Percentiles rank a stretch among this genome's conserved stretches.
These are phyloP conservation scores for Anhinga anhinga DNA, from an alignment of 2,113 vertebrate genomes.

Conservation along the genomic window DNA sequence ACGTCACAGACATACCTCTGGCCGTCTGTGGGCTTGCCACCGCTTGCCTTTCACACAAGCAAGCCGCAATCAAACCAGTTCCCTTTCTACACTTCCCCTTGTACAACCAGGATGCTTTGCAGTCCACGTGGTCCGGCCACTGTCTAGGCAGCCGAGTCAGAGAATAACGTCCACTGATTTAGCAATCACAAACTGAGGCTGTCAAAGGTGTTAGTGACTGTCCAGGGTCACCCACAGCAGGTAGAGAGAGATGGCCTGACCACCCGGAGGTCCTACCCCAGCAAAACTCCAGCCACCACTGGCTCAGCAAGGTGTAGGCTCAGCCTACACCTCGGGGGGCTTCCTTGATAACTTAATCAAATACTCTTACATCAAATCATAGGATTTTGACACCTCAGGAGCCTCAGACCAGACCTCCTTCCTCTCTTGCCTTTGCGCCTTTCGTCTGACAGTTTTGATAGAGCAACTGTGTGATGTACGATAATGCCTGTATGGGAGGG, in stretches of 20 bases:
- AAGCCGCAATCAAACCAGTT: background rate
- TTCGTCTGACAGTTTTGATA: background rate
- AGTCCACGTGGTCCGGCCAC: background rate
- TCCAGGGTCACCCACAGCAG: background rate
- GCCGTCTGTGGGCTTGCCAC: background rate
- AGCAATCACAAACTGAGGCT: background rate
- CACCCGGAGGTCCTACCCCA: background rate
- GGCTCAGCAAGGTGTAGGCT: background rate
- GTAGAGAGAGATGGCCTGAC: background rate
- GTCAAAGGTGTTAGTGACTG: background rate
- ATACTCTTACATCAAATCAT: background rate
- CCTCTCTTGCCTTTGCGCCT: background rate
- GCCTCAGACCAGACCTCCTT: background rate
- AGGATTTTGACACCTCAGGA: background rate
- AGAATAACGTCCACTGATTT: background rate
- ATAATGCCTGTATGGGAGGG: background rate
- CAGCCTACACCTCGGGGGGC: background rate
- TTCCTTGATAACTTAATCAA: background rate
- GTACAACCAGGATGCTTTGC: background rate
- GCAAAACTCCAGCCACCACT: background rate
- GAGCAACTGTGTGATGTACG: background rate
- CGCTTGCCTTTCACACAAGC: background rate
- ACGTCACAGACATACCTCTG: rapidly evolving
- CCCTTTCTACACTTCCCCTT: background rate
- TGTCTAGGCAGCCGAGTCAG: background rate